A percentile compares a stretch with the other conserved stretches of the same genome.
These are phyloP conservation scores for Leptonema lineaticorne DNA, from an alignment of 1,140 invertebrate genomes.

Conservation along the genomic window DNA sequence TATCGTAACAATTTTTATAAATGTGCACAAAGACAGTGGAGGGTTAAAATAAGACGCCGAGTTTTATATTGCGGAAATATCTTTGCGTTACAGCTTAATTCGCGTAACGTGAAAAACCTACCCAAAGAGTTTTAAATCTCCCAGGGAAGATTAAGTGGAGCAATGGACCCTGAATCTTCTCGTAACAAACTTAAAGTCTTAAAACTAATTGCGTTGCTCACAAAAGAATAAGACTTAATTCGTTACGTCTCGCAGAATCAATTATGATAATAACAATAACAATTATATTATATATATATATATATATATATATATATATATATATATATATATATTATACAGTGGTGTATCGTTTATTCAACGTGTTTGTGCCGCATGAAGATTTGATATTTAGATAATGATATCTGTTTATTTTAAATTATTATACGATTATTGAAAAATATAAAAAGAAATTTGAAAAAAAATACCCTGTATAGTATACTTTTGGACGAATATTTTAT, in stretches of 20 bases:
- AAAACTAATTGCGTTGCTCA: slow-evolving; percentile 1
- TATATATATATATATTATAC: no score
- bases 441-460: no score
- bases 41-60: background rate
- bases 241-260: background rate
- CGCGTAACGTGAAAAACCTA: slow-evolving; percentile 3
- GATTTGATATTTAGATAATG: no score
- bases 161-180: slow-evolving; percentile 1
- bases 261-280: background rate
- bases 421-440: no score
- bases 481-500: no score
- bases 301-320: no score
- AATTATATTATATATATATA: no score
- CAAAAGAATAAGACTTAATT: background rate
- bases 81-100: background rate
- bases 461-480: no score
- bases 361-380: no score
- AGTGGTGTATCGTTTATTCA: no score
- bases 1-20: no score
- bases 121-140: slow-evolving; percentile 4
- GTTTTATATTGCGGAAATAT: background rate
- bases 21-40: background rate
- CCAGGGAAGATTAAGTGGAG: background rate
- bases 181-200: slow-evolving; percentile 3
- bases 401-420: no score